These are phyloP conservation scores for Metacarcinus magister DNA, from an alignment of 2,888 invertebrate species.

Conservation along the genomic window DNA sequence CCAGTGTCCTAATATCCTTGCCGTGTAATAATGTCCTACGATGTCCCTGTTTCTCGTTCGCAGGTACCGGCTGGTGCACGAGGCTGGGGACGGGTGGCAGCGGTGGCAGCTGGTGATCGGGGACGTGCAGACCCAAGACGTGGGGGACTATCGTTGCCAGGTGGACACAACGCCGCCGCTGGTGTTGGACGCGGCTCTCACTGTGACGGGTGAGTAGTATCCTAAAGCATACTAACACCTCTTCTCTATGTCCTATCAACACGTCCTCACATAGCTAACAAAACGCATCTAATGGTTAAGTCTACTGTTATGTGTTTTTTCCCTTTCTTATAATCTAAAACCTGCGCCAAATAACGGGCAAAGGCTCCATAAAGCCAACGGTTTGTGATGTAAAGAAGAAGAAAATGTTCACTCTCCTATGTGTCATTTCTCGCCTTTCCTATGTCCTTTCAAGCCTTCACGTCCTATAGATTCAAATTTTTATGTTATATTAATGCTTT, in stretches of 20 bases:
- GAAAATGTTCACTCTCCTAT: no score
- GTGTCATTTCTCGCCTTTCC: background rate
- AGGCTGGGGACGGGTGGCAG: slow-evolving; percentile 70
- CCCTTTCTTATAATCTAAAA: no score
- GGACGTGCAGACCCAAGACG: slow-evolving; percentile 56
- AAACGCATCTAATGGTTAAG: no score
- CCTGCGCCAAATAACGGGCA: no score
- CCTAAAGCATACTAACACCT: no score
- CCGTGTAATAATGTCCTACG: background rate
- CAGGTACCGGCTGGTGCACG: slow-evolving; percentile 74
- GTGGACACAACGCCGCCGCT: slow-evolving; percentile 78
- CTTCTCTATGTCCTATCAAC: background rate
- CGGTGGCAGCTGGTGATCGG: slow-evolving; percentile 75
- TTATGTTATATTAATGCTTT: background rate
- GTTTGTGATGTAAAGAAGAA: no score
- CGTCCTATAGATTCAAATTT: background rate
- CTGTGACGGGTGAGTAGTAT: slow-evolving; percentile 68
- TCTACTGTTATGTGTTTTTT: no score
- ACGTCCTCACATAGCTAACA: no score
- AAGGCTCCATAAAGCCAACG: no score
- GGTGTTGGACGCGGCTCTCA: slow-evolving; percentile 67
- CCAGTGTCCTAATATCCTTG: background rate
- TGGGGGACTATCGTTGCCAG: slow-evolving; percentile 74
- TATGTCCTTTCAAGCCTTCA: background rate
- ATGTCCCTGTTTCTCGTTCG: background rate